Evolutionary conservation across 2,888 invertebrate genomes (phyloP).

Genomic region (Cynaeus angustus): DNA sequence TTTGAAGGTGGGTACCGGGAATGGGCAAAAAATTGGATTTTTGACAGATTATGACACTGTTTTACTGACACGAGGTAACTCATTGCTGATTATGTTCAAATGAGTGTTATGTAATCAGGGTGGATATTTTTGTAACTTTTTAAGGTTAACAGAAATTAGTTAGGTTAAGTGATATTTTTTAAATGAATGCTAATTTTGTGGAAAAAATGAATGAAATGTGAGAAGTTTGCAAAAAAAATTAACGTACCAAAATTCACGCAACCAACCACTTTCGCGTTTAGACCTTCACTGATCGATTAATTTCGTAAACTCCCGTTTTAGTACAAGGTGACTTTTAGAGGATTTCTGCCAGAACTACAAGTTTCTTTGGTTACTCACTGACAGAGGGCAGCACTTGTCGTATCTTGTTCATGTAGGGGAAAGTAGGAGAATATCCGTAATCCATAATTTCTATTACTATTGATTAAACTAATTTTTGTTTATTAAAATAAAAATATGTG

Average conservation of each 20-base stretch:
- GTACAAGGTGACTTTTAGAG: conserved; percentile 22
- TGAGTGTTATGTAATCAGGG: conserved; percentile 27
- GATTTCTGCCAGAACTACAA: neutral
- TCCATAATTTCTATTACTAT: too few relatives aligned
- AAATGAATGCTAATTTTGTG: neutral
- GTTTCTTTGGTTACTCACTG: neutral
- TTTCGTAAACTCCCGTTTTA: conserved; percentile 30
- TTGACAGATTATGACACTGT: conserved; percentile 9
- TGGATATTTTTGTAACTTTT: neutral
- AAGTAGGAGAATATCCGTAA: too few relatives aligned
- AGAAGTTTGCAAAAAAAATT: conserved; percentile 9
- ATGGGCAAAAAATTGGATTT: neutral
- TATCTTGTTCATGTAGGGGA: too few relatives aligned
- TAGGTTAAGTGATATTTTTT: neutral
- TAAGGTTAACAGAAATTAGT: neutral
- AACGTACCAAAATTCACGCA: conserved; percentile 33
- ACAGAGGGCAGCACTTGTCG: conserved; percentile 24
- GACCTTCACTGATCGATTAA: conserved; percentile 39
- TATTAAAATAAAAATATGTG: too few relatives aligned
- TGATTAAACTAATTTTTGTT: too few relatives aligned
- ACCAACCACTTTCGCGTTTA: conserved; percentile 6
- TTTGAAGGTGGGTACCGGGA: conserved; percentile 6
- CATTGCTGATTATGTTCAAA: neutral
- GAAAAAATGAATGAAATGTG: neutral
- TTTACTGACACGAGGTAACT: conserved; percentile 4